A percentile compares a stretch with the other conserved stretches of the same genome.
Evolutionary conservation across 1,140 invertebrate species (phyloP).

Genomic region (Vanessa atalanta): DNA sequence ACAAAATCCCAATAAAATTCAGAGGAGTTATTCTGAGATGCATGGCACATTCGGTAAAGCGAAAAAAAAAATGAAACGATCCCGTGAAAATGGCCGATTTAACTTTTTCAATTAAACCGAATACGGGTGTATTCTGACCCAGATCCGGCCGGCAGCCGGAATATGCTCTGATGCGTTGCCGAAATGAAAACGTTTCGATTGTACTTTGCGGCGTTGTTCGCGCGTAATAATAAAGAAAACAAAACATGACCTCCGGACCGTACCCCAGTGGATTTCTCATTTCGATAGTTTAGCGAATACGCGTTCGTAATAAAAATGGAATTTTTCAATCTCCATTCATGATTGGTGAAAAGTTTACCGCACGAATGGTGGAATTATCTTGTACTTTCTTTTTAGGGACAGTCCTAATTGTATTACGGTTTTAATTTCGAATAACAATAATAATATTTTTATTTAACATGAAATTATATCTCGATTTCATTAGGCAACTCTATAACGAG

Average conservation of each 20-base stretch:
- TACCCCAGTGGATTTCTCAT: constrained; percentile 36
- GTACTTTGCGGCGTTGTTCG: constrained; percentile 47
- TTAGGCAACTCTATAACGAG: not conserved
- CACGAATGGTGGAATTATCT: not conserved
- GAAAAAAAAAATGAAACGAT: constrained; percentile 39
- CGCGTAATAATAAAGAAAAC: constrained; percentile 50
- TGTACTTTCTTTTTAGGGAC: not conserved
- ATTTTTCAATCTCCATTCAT: constrained; percentile 19
- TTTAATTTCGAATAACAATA: too few relatives aligned
- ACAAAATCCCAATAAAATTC: constrained; percentile 42
- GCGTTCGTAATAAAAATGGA: constrained; percentile 24
- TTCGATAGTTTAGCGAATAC: constrained; percentile 37
- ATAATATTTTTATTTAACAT: too few relatives aligned
- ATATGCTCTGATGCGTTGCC: constrained; percentile 54
- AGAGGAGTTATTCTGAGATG: constrained; percentile 39
- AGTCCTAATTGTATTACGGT: not conserved
- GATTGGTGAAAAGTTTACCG: constrained; percentile 18
- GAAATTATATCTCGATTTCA: too few relatives aligned
- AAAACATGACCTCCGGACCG: constrained; percentile 38
- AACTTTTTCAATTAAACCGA: constrained; percentile 76
- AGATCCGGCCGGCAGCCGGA: constrained; percentile 50
- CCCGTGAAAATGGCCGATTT: constrained; percentile 67
- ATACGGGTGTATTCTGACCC: constrained; percentile 56
- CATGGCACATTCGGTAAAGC: constrained; percentile 29
- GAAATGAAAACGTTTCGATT: constrained; percentile 59